Conservation (phyloP, 1,140 invertebrate species). For the Maconellicoccus hirsutus region DNA sequence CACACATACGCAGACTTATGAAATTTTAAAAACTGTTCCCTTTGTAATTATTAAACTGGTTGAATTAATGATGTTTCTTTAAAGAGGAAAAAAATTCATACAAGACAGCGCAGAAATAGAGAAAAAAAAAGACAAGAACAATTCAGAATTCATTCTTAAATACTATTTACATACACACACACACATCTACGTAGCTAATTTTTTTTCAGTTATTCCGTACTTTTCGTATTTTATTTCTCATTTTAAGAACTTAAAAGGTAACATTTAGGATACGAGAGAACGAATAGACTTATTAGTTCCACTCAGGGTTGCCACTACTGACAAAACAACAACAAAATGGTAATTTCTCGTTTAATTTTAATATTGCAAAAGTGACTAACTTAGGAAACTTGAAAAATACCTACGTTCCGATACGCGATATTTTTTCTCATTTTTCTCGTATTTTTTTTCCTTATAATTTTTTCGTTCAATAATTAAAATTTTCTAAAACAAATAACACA, state of each 20-base stretch:
- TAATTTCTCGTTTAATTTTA: neutral
- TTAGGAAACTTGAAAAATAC: neutral
- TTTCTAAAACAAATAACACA: neutral
- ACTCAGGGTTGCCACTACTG: constrained; percentile 19
- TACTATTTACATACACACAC: neutral
- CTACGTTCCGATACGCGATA: no score
- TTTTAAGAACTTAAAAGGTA: constrained; percentile 21
- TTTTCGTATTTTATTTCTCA: no score
- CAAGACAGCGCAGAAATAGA: no score
- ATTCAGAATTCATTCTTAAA: no score
- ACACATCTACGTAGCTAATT: neutral
- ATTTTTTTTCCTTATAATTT: no score
- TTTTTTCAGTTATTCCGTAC: neutral
- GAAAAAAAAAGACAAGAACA: no score
- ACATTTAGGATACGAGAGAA: constrained; percentile 21
- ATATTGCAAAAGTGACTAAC: neutral
- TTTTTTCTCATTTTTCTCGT: no score
- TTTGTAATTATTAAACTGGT: neutral
- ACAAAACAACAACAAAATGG: constrained; percentile 11
- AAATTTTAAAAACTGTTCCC: no score
- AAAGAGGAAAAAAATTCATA: no score
- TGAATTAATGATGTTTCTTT: neutral
- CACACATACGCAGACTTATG: no score
- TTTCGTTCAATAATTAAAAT: neutral
- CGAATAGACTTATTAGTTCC: constrained; percentile 18